phyloP scores from a whole-genome alignment of 2,888 invertebrate species.

The Drosophila colorata region DNA sequence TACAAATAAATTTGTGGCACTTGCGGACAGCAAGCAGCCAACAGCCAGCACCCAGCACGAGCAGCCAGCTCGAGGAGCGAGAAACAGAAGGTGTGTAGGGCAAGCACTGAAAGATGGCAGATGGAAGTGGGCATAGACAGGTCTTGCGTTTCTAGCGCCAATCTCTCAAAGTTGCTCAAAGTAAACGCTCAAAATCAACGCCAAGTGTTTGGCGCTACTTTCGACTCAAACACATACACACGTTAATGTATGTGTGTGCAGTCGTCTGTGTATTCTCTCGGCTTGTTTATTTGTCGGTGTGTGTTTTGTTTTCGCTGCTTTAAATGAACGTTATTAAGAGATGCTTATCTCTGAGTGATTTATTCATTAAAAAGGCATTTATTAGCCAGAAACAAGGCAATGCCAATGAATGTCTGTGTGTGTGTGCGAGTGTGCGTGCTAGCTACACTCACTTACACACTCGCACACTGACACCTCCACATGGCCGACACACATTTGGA shows the following conservation, averaged over 20 bases:
- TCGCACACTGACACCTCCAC: conserved; percentile 53
- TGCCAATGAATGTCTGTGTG: conserved; percentile 32
- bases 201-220: conserved; percentile 51
- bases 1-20: conserved; percentile 78
- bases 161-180: conserved; percentile 58
- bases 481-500: conserved; percentile 54
- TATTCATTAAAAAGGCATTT: conserved; percentile 85
- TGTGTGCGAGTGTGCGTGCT: conserved; percentile 43
- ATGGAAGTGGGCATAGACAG: conserved; percentile 21
- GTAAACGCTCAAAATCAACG: conserved; percentile 63
- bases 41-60: conserved; percentile 42
- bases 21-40: conserved; percentile 61
- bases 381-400: conserved; percentile 82
- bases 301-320: conserved; percentile 78
- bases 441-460: conserved; percentile 55
- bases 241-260: conserved; percentile 3
- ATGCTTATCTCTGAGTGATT: conserved; percentile 85
- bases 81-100: conserved; percentile 17
- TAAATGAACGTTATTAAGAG: conserved; percentile 85
- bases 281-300: conserved; percentile 59
- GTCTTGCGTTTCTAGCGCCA: conserved; percentile 64
- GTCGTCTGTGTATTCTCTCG: conserved; percentile 30
- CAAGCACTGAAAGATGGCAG: conserved; percentile 24
- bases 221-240: conserved; percentile 16
- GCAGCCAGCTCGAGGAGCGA: background rate